phyloP scores from a whole-genome alignment of 2,888 invertebrate species.

The Drosophila anceps region DNA sequence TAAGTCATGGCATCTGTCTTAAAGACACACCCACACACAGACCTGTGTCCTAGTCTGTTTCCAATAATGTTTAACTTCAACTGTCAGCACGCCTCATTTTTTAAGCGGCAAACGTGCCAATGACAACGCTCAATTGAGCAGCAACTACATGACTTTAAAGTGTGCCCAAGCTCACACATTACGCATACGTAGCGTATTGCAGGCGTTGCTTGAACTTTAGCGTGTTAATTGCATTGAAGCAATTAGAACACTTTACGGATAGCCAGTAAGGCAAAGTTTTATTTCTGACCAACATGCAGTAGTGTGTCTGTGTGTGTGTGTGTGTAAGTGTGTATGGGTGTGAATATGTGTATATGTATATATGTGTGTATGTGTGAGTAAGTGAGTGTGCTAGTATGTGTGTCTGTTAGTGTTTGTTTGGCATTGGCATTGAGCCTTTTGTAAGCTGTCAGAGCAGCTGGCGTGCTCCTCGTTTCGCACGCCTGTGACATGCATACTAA shows the following conservation, averaged over 20 bases:
- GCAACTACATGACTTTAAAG: conserved; percentile 3
- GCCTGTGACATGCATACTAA: conserved; percentile 76
- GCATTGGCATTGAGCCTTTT: conserved; percentile 38
- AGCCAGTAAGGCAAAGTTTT: conserved; percentile 12
- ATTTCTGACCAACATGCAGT: conserved; percentile 6
- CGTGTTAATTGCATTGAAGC: conserved; percentile 29
- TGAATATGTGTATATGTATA: too few relatives aligned
- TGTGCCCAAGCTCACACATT: conserved; percentile 3
- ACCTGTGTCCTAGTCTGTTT: conserved; percentile 40
- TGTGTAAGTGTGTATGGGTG: too few relatives aligned
- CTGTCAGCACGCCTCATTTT: conserved; percentile 60
- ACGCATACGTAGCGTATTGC: conserved; percentile 55
- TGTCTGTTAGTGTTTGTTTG: conserved; percentile 13
- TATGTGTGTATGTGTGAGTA: neutral
- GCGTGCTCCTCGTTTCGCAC: conserved; percentile 19
- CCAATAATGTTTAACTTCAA: conserved; percentile 57
- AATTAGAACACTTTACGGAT: conserved; percentile 31
- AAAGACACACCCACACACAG: conserved; percentile 31
- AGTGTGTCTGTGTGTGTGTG: neutral
- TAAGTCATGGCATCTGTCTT: conserved; percentile 16
- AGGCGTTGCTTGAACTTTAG: neutral
- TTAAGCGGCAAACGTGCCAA: conserved; percentile 68
- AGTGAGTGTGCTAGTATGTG: too few relatives aligned
- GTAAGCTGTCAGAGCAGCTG: conserved; percentile 46
- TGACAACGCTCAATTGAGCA: conserved; percentile 44